Evolutionary conservation across 1,140 invertebrate genomes (phyloP), one percentile per base, ranked within the genome.

Genomic region (Pseudoatta argentina): DNA sequence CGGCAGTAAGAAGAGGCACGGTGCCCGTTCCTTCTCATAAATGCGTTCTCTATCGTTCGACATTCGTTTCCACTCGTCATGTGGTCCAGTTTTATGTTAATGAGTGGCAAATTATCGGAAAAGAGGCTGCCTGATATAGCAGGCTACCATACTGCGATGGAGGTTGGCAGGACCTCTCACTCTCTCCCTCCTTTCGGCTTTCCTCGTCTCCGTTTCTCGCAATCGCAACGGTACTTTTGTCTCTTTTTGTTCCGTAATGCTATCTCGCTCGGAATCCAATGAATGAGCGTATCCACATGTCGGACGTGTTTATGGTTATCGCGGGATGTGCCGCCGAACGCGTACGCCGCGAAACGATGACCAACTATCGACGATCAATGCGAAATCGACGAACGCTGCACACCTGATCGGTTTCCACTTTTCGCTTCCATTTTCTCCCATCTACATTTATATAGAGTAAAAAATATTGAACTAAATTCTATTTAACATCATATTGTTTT

Each of bases 91-190:
- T 89, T 92, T 93, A 93, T 93, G 92, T 91, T 94, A 94, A 94
- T 93, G 92, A 93, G 85, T 89, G 87, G 86, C 92, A 93, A 93
- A 94, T 93, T 94, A 94, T 94, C 93, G 93, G 93, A 94, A 94
- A 94, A 94, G 92, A 93, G 91, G 79, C 86, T 86, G 87, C 87
- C 64, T 87, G 61, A 85, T 82, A 88, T 92, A 94, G 79, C 93
- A 94, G 93, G 93, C 82, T 91, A 73, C 71, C 90, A 94, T 93
- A 86, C 64, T 53, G 81, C 67, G 55, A 87, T 75, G 85, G 93
- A 94, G 91, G 92, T 93, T 88, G 76, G 75, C 87, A 87, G 83
- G 76, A 88, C 66, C 82, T 63, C 89, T 85, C 83, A 79, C 86
- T 89, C 87, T 87, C 64, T 39, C 86, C 67, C 77, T 82, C 55